Conservation (phyloP, 2,797 vertebrate species). For the Hydrocynus forskahlii region DNA sequence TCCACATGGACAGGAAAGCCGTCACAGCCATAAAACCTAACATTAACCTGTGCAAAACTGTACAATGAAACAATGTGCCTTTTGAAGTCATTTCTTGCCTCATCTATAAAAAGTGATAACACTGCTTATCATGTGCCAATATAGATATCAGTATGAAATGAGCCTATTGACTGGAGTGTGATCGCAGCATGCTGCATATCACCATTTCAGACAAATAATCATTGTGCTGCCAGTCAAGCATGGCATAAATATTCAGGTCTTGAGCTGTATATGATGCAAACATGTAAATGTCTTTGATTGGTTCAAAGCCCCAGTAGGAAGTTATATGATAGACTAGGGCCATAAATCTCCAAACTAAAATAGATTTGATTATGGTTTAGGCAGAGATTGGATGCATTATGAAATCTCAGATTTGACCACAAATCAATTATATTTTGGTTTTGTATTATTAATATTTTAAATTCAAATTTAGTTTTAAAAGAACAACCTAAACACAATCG, state of each 20-base stretch:
- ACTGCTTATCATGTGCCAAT: neutral
- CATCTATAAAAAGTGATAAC: neutral
- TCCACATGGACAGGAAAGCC: constrained; percentile 98
- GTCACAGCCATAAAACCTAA: constrained; percentile 94
- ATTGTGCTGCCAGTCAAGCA: neutral
- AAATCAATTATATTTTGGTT: too few relatives aligned
- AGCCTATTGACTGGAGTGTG: neutral
- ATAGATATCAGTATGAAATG: neutral
- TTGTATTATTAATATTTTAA: too few relatives aligned
- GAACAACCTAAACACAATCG: neutral
- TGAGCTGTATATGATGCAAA: neutral
- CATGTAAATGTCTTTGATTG: neutral
- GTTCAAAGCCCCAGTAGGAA: neutral
- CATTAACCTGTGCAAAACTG: constrained; percentile 84
- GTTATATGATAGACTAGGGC: neutral
- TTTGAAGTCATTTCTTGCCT: too few relatives aligned
- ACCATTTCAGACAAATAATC: neutral
- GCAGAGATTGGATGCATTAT: neutral
- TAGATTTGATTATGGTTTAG: neutral
- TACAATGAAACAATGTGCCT: neutral
- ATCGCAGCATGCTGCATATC: neutral
- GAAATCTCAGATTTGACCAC: neutral
- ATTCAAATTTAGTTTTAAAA: too few relatives aligned
- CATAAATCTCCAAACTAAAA: neutral
- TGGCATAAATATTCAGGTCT: neutral